Evolutionary conservation across 2,113 vertebrate species (phyloP).

Genomic region (Pseudopodoces humilis): DNA sequence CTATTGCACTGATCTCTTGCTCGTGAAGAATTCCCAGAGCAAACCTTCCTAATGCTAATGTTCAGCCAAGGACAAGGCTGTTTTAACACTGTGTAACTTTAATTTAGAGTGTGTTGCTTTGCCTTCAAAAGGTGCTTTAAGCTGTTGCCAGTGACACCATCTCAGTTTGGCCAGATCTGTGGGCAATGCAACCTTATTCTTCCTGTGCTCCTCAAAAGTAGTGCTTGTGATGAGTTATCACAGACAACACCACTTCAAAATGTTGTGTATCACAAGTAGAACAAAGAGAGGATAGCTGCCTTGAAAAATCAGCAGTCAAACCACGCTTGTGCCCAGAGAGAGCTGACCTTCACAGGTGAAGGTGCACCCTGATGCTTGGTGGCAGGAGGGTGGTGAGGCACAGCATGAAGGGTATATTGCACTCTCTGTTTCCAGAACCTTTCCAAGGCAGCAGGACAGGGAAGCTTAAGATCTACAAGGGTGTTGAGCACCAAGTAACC

Average conservation of each 20-base stretch:
- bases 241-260: not conserved
- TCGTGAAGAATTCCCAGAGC: not conserved
- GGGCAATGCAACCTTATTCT: not conserved
- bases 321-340: not conserved
- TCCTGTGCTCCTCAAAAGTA: not conserved
- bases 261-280: not conserved
- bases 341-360: not conserved
- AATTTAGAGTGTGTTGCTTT: not conserved
- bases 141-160: not conserved
- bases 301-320: not conserved
- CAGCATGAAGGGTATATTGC: fast-evolving
- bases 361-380: fast-evolving
- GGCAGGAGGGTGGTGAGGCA: not conserved
- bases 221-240: not conserved
- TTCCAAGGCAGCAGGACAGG: fast-evolving
- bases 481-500: not conserved
- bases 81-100: not conserved
- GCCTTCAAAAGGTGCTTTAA: not conserved
- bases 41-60: not conserved
- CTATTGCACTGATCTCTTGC: not conserved
- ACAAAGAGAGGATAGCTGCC: not conserved
- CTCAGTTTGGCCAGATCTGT: not conserved
- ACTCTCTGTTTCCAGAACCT: not conserved
- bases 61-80: not conserved
- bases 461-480: not conserved